A percentile compares a stretch with the other conserved stretches of the same genome.
Conservation (phyloP, 2,797 vertebrate species). For the Holocentrus rufus region DNA sequence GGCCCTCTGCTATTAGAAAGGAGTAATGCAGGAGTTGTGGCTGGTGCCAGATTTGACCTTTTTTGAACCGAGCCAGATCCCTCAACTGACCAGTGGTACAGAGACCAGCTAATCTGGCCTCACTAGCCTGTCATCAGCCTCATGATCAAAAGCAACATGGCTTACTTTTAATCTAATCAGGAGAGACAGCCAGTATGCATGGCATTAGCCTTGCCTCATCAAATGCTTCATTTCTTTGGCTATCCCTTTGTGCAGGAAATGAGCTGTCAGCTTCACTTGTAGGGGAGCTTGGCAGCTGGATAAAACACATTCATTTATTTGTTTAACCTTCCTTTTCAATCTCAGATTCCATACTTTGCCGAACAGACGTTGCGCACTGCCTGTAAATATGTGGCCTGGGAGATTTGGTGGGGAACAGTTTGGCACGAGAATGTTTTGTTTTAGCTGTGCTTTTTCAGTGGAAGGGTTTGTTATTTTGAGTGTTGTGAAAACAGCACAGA, state of each 20-base stretch:
- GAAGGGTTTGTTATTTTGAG: constrained; percentile 66
- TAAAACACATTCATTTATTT: constrained; percentile 75
- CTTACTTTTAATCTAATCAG: constrained; percentile 62
- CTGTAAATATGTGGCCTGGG: constrained; percentile 71
- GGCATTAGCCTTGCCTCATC: constrained; percentile 71
- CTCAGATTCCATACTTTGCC: constrained; percentile 58
- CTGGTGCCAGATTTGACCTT: constrained; percentile 28
- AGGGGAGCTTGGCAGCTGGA: constrained; percentile 69
- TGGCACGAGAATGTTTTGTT: constrained; percentile 58
- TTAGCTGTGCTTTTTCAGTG: constrained; percentile 63
- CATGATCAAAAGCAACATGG: constrained; percentile 59
- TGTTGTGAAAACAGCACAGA: constrained; percentile 68
- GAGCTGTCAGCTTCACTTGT: constrained; percentile 68
- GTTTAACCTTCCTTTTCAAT: constrained; percentile 64
- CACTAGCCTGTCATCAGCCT: constrained; percentile 55
- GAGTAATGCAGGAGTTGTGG: constrained; percentile 2
- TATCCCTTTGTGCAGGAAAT: constrained; percentile 69
- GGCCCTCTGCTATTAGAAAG: constrained; percentile 26
- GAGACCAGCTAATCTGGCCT: constrained; percentile 47
- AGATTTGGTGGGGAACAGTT: constrained; percentile 65
- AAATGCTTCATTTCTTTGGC: constrained; percentile 73
- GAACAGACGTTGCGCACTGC: constrained; percentile 75
- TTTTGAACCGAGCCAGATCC: constrained; percentile 22
- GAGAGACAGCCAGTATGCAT: constrained; percentile 56
- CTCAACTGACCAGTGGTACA: constrained; percentile 22